These are phyloP conservation scores for Catalaphyllia jardinei DNA, from an alignment of 64 coral and sea anemone species.

Conservation along the genomic window DNA sequence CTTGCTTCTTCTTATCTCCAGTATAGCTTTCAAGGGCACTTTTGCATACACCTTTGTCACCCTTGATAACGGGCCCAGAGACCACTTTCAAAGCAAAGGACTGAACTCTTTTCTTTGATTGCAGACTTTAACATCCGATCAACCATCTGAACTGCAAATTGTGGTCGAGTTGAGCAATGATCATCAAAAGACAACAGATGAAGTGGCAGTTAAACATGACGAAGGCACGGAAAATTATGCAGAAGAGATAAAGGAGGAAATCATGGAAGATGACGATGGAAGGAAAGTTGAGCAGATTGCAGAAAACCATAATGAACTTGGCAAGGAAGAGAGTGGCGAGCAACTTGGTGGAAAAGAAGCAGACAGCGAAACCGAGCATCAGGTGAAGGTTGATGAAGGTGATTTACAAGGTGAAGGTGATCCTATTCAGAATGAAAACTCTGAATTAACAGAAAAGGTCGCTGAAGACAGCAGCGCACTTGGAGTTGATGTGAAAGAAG, in stretches of 20 bases:
- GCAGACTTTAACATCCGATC: neutral
- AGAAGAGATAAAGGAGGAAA: neutral
- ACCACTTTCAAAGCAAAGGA: neutral
- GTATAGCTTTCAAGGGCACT: too few relatives aligned
- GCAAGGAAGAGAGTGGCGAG: neutral
- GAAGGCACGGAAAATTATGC: neutral
- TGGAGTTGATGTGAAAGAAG: neutral
- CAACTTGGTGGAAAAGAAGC: neutral
- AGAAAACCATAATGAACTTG: neutral
- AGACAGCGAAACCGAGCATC: neutral
- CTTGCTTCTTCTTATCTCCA: too few relatives aligned
- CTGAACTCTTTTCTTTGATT: neutral
- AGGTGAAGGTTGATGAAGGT: neutral
- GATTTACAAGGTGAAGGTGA: neutral
- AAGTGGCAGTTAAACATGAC: neutral
- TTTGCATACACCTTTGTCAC: too few relatives aligned
- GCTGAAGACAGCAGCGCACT: neutral
- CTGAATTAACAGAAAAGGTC: too few relatives aligned
- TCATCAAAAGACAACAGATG: neutral
- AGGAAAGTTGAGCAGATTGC: neutral
- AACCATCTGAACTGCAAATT: neutral
- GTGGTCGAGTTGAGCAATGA: slow-evolving; percentile 14
- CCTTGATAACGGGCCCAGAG: too few relatives aligned
- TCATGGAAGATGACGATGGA: neutral
- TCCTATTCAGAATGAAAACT: neutral